Evolutionary conservation across 2,797 vertebrate genomes (phyloP).

Genomic region (Tympanoctomys barrerae): DNA sequence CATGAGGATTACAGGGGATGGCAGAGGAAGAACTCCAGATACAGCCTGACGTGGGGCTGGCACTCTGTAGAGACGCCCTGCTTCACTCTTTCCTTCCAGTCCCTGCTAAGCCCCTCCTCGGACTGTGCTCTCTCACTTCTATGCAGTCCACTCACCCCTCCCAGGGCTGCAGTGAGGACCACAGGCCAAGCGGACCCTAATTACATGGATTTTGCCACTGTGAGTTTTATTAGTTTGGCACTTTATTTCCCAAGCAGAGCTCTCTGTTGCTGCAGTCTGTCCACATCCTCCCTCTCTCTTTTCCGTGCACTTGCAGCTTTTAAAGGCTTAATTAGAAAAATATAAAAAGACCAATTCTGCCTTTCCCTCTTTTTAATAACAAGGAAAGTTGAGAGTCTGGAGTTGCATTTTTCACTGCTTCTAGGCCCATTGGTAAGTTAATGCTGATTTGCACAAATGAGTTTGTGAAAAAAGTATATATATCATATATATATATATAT

Average conservation of each 20-base stretch:
- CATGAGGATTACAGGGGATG: background rate
- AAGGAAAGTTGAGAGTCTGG: conserved; percentile 74
- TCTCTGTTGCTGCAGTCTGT: conserved; percentile 8
- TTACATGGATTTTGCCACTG: conserved; percentile 33
- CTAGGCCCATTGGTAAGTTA: conserved; percentile 72
- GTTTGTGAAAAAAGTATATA: background rate
- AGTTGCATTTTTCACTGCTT: conserved; percentile 78
- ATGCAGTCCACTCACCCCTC: background rate
- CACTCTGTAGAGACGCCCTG: background rate
- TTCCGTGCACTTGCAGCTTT: conserved; percentile 68
- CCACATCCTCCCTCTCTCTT: background rate
- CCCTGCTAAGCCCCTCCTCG: background rate
- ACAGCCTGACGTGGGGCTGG: background rate
- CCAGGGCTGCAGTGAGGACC: background rate
- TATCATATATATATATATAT: too few relatives aligned
- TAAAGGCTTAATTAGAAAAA: conserved; percentile 81
- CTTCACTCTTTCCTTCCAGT: background rate
- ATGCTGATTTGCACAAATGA: conserved; percentile 71
- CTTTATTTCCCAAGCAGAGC: conserved; percentile 51
- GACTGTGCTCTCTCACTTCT: background rate
- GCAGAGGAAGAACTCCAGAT: background rate
- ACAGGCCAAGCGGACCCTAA: background rate
- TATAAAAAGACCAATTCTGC: conserved; percentile 78
- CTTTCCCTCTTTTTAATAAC: conserved; percentile 69
- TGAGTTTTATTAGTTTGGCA: conserved; percentile 55